phyloP scores from a whole-genome alignment of 2,888 invertebrate genomes.

The Holacanthella duospinosa region DNA sequence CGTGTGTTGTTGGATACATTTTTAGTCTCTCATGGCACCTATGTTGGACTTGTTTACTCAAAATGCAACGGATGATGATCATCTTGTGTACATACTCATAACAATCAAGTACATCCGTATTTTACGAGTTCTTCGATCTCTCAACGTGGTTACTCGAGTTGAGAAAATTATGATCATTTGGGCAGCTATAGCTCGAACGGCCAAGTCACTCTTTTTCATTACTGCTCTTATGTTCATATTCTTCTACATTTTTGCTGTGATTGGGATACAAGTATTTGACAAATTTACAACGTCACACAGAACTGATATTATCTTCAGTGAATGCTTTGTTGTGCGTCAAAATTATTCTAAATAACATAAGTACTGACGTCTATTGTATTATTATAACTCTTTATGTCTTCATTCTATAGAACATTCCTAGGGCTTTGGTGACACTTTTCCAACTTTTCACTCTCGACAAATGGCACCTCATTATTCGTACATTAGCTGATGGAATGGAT shows the following conservation, averaged over 20 bases:
- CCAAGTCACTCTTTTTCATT: constrained; percentile 30
- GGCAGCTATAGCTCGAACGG: constrained; percentile 32
- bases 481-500: constrained; percentile 15
- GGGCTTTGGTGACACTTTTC: constrained; percentile 29
- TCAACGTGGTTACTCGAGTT: constrained; percentile 20
- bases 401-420: constrained; percentile 21
- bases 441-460: constrained; percentile 36
- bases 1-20: not conserved
- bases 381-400: not conserved
- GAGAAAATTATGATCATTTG: constrained; percentile 33
- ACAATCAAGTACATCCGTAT: constrained; percentile 32
- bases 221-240: constrained; percentile 30
- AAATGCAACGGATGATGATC: constrained; percentile 18
- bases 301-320: constrained; percentile 15
- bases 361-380: not conserved
- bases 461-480: constrained; percentile 26
- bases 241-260: constrained; percentile 35
- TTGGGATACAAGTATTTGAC: constrained; percentile 29
- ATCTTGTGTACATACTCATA: constrained; percentile 12
- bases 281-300: constrained; percentile 22
- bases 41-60: constrained; percentile 8
- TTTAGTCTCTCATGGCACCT: not conserved
- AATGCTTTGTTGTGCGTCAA: constrained; percentile 22
- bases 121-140: constrained; percentile 29
- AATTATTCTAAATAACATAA: no score